Conservation (phyloP, 2,888 invertebrate genomes). For the Plebejus anna region DNA sequence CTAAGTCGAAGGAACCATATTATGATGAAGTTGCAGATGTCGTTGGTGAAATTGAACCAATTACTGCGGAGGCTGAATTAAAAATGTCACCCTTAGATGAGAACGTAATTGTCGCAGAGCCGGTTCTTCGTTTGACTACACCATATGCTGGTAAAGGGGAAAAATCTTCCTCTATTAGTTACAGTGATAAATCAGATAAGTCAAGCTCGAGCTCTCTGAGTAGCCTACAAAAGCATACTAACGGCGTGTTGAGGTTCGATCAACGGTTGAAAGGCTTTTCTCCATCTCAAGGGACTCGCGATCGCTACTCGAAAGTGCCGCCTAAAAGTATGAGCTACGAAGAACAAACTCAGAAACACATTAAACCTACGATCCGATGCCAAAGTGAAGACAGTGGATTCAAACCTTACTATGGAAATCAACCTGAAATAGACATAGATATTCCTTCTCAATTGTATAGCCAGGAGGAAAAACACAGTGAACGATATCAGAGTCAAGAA, state of each 20-base stretch:
- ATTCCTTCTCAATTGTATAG: constrained; percentile 79
- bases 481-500: constrained; percentile 83
- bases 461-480: constrained; percentile 81
- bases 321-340: constrained; percentile 76
- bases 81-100: constrained; percentile 50
- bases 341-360: constrained; percentile 65
- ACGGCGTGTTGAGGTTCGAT: constrained; percentile 63
- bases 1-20: constrained; percentile 10
- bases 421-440: constrained; percentile 78
- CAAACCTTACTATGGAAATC: constrained; percentile 67
- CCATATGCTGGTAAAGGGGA: constrained; percentile 59
- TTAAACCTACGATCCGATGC: constrained; percentile 76
- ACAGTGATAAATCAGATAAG: constrained; percentile 74
- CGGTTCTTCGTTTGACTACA: constrained; percentile 59
- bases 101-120: constrained; percentile 48
- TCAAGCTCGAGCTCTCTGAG: constrained; percentile 76
- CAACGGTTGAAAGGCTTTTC: constrained; percentile 59
- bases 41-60: constrained; percentile 6
- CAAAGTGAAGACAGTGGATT: constrained; percentile 81
- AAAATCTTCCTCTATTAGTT: constrained; percentile 75
- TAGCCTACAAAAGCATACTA: constrained; percentile 70
- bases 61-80: constrained; percentile 39
- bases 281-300: constrained; percentile 53
- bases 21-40: constrained; percentile 15
- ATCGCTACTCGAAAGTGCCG: constrained; percentile 63